Conservation (phyloP, 1,140 invertebrate species). For the Dreissena rostriformis region DNA sequence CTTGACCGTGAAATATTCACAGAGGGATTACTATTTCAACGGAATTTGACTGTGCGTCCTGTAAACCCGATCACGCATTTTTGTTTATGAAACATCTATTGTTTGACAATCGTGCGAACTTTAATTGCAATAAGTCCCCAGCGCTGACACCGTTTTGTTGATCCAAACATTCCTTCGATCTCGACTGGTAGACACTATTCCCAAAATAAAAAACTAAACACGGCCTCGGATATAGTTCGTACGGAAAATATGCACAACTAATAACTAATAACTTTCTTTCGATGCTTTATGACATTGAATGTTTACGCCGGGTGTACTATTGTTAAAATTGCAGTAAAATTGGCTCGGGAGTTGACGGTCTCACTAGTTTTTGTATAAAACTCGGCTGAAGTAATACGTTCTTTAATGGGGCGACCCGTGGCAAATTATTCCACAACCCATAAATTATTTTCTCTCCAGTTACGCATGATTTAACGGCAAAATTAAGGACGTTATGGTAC, state of each 20-base stretch:
- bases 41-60: too few relatives aligned
- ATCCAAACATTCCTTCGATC: too few relatives aligned
- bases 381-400: slow-evolving; percentile 47
- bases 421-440: slow-evolving; percentile 25
- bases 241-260: neutral
- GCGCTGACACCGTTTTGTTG: too few relatives aligned
- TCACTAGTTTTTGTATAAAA: neutral
- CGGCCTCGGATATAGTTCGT: too few relatives aligned
- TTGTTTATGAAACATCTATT: too few relatives aligned
- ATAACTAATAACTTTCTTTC: slow-evolving; percentile 3
- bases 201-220: too few relatives aligned
- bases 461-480: slow-evolving; percentile 44
- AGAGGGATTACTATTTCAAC: too few relatives aligned
- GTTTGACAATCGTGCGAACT: too few relatives aligned
- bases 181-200: too few relatives aligned
- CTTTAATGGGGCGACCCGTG: slow-evolving; percentile 36
- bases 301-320: neutral
- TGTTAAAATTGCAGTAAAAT: slow-evolving; percentile 26
- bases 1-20: too few relatives aligned
- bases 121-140: too few relatives aligned
- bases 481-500: slow-evolving; percentile 19
- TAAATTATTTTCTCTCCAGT: slow-evolving; percentile 43
- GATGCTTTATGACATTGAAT: neutral
- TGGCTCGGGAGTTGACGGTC: neutral
- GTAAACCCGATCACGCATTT: too few relatives aligned